Percentiles rank a stretch among this genome's conserved stretches.
Evolutionary conservation across 2,888 invertebrate genomes (phyloP).

Genomic region (Trichopria drosophilae): DNA sequence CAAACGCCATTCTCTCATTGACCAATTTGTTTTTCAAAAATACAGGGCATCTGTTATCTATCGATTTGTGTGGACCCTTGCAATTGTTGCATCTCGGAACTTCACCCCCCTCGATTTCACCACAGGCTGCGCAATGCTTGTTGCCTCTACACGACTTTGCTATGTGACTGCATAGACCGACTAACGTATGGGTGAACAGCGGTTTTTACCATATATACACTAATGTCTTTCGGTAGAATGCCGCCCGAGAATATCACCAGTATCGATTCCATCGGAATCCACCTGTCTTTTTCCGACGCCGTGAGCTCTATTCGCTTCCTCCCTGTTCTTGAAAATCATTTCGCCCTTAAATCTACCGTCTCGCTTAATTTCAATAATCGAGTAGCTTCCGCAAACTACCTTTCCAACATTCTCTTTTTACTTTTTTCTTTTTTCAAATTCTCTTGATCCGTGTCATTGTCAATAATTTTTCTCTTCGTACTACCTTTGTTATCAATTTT

Average conservation of each 20-base stretch:
- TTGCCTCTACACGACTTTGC: no score
- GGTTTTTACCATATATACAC: no score
- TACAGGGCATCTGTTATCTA: background rate
- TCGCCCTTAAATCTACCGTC: background rate
- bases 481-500: no score
- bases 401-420: background rate
- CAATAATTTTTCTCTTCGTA: no score
- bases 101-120: background rate
- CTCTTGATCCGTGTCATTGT: no score
- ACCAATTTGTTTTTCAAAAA: background rate
- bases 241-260: background rate
- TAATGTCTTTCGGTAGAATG: background rate
- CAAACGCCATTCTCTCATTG: conserved; percentile 3
- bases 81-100: background rate
- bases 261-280: background rate
- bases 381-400: background rate
- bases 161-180: background rate
- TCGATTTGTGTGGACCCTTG: background rate
- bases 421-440: no score
- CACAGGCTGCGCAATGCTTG: no score
- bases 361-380: background rate
- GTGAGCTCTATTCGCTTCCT: conserved; percentile 5
- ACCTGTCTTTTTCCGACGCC: background rate
- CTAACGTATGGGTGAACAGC: background rate
- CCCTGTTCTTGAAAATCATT: background rate